A percentile compares a stretch with the other conserved stretches of the same genome.
Conservation (phyloP, 2,113 vertebrate genomes). For the Dendrocopos noguchii region DNA sequence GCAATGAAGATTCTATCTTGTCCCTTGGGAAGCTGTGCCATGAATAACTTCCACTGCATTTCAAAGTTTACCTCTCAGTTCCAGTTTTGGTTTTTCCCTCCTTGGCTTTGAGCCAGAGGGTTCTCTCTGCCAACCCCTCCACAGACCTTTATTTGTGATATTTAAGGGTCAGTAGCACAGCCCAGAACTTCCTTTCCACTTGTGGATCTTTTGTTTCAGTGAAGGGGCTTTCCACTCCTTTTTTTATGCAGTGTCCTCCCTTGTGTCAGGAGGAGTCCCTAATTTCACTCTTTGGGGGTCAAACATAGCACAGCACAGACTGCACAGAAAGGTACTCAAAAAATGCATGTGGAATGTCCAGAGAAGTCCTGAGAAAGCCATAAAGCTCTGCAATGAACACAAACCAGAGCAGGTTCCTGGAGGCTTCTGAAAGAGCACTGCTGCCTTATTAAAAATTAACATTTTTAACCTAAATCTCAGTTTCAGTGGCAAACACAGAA, state of each 20-base stretch:
- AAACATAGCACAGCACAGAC: neutral
- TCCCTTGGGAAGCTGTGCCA: neutral
- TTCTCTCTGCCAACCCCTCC: neutral
- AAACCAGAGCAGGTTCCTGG: conserved; percentile 17
- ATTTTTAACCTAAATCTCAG: neutral
- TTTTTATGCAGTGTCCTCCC: neutral
- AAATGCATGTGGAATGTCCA: neutral
- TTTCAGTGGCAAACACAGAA: neutral
- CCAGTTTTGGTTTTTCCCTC: neutral
- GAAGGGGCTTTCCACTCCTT: neutral
- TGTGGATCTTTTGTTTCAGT: neutral
- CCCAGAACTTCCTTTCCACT: neutral
- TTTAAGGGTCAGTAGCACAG: neutral
- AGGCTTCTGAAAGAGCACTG: conserved; percentile 22
- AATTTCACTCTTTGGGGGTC: neutral
- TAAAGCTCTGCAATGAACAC: conserved; percentile 1
- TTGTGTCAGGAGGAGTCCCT: neutral
- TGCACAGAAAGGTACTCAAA: neutral
- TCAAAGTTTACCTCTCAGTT: neutral
- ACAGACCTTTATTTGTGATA: neutral
- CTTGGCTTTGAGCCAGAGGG: neutral
- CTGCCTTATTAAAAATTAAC: conserved; percentile 22
- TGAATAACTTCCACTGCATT: neutral
- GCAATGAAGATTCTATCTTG: neutral
- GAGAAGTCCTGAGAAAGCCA: neutral